Percentiles rank a stretch among this genome's conserved stretches.
phyloP scores from a whole-genome alignment of 2,113 vertebrate species.

The Dipodomys stephensi region DNA sequence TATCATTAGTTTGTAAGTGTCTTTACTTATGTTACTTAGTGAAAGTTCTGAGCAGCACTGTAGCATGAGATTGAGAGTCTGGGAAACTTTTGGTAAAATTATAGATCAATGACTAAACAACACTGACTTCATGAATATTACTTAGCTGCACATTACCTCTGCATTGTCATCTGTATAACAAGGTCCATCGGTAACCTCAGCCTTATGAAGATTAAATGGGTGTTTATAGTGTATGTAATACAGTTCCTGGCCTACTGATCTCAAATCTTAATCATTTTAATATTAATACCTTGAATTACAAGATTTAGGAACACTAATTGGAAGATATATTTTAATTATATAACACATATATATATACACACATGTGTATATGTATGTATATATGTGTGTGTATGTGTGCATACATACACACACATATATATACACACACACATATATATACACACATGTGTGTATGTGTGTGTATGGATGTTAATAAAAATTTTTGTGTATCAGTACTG shows the following conservation, averaged over 20 bases:
- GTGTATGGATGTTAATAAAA: too few species aligned
- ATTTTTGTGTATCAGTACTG: too few species aligned
- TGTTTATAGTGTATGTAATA: not conserved
- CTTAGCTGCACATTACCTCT: not conserved
- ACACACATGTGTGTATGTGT: too few species aligned
- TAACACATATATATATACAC: not conserved
- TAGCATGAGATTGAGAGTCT: not conserved
- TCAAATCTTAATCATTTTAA: not conserved
- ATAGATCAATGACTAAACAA: not conserved
- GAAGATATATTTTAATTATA: not conserved
- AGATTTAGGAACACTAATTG: not conserved
- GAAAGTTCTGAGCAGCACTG: not conserved
- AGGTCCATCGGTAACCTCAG: not conserved
- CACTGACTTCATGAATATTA: not conserved
- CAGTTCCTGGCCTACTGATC: not conserved
- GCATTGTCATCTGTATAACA: not conserved
- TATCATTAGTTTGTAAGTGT: conserved; percentile 29
- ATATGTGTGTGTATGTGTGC: too few species aligned
- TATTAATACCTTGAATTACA: not conserved
- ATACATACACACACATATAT: too few species aligned
- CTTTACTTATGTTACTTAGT: conserved; percentile 1
- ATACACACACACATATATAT: too few species aligned
- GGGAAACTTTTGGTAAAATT: not conserved
- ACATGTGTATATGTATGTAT: too few species aligned
- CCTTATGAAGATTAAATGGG: not conserved